Conservation (phyloP, 2,113 vertebrate genomes). For the Myiozetetes cayanensis region DNA sequence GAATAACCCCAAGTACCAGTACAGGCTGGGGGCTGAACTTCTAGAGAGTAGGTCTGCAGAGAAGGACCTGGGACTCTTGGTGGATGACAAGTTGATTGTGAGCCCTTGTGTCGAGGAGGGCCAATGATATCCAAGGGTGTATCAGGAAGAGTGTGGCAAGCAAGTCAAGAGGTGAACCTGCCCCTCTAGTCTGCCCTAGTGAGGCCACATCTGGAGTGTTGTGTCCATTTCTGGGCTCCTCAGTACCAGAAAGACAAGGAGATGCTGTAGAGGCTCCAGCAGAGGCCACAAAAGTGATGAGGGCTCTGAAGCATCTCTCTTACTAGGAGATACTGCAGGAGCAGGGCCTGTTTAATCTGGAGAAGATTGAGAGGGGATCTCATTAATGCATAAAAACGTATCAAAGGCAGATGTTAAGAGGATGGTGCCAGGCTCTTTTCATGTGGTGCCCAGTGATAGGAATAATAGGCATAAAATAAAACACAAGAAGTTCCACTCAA, state of each 20-base stretch:
- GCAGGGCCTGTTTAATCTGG: background rate
- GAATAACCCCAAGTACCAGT: background rate
- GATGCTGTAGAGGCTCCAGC: background rate
- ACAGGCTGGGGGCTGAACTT: background rate
- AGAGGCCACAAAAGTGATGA: background rate
- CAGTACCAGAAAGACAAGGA: background rate
- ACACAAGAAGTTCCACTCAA: background rate
- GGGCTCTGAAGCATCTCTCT: background rate
- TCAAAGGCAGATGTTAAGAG: background rate
- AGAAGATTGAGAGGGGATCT: background rate
- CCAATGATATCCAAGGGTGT: background rate
- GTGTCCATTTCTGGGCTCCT: background rate
- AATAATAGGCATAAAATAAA: background rate
- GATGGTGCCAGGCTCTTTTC: background rate
- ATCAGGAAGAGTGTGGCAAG: background rate
- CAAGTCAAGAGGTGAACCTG: background rate
- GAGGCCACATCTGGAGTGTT: background rate
- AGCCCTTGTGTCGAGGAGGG: background rate
- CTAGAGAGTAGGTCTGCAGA: background rate
- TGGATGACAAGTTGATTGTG: background rate
- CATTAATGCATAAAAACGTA: background rate
- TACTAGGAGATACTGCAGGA: background rate
- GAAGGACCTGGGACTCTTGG: background rate
- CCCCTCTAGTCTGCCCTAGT: background rate
- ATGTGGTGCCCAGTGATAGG: background rate